These are phyloP conservation scores for Acanthurus lineatus DNA, from an alignment of 2,797 vertebrate genomes.

Conservation along the genomic window DNA sequence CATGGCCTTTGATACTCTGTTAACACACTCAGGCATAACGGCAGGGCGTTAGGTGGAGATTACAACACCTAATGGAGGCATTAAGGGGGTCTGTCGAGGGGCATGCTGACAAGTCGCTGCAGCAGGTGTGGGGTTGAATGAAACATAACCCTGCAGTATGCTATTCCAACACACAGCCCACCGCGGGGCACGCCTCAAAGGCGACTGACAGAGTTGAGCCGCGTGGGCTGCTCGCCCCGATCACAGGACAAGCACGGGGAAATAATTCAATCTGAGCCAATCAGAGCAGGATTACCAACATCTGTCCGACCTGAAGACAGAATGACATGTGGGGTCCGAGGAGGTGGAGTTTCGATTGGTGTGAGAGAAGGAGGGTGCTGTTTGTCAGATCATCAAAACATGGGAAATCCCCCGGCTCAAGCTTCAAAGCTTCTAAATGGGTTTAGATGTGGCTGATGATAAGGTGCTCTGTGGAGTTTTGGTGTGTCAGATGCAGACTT, in stretches of 20 bases:
- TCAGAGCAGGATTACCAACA: constrained; percentile 76
- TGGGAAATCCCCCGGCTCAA: constrained; percentile 77
- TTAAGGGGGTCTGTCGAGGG: constrained; percentile 74
- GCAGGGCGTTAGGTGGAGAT: constrained; percentile 76
- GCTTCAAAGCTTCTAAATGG: constrained; percentile 74
- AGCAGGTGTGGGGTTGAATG: constrained; percentile 85
- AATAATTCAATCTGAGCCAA: constrained; percentile 69
- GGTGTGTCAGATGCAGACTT: constrained; percentile 40
- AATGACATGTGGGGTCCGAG: constrained; percentile 31
- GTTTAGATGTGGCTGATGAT: constrained; percentile 74
- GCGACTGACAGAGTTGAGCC: constrained; percentile 58
- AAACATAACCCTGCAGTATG: constrained; percentile 77
- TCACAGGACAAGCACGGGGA: constrained; percentile 52
- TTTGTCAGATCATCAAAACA: constrained; percentile 71
- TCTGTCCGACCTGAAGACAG: constrained; percentile 67
- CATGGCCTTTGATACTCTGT: constrained; percentile 80
- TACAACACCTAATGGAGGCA: constrained; percentile 82
- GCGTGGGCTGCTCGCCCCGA: constrained; percentile 57
- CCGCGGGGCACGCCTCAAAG: constrained; percentile 71
- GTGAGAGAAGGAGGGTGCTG: constrained; percentile 52
- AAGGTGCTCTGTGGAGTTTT: constrained; percentile 35
- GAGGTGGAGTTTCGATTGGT: constrained; percentile 26
- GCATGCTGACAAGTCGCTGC: constrained; percentile 73
- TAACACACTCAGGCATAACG: constrained; percentile 79
- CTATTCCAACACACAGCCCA: constrained; percentile 60